phyloP scores from a whole-genome alignment of 2,888 invertebrate species.

The Harpalus rubripes region DNA sequence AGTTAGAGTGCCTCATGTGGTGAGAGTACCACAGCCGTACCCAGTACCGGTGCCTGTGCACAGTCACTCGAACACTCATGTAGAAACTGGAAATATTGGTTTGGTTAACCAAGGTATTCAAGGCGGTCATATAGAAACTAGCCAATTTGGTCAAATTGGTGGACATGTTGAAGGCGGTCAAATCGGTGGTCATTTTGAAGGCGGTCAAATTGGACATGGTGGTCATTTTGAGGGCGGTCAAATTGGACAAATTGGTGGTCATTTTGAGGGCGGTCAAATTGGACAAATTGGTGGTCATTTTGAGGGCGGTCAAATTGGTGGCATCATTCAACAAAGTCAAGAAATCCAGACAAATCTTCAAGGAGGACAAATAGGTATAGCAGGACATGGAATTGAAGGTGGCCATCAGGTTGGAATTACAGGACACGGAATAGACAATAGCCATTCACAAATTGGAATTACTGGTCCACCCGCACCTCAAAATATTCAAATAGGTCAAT shows the following conservation, averaged over 20 bases:
- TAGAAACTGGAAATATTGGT: slow-evolving; percentile 6
- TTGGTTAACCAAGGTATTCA: background rate
- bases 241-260: slow-evolving; percentile 46
- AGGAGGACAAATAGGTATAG: slow-evolving; percentile 20
- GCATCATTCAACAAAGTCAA: background rate
- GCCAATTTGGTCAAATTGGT: slow-evolving; percentile 23
- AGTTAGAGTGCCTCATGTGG: slow-evolving; percentile 68
- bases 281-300: slow-evolving; percentile 51
- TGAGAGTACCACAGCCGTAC: slow-evolving; percentile 69
- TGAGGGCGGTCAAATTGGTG: slow-evolving; percentile 23
- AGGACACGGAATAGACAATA: background rate
- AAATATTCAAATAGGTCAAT: slow-evolving; percentile 24
- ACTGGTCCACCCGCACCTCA: background rate
- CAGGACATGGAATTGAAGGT: slow-evolving; percentile 9
- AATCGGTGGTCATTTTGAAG: slow-evolving; percentile 26
- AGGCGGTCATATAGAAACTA: slow-evolving; percentile 3
- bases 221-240: slow-evolving; percentile 28
- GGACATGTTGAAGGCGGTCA: slow-evolving; percentile 29
- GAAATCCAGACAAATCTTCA: background rate
- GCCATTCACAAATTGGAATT: background rate
- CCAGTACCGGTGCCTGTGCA: slow-evolving; percentile 71
- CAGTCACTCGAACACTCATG: slow-evolving; percentile 12
- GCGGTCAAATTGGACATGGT: slow-evolving; percentile 34
- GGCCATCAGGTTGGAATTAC: slow-evolving; percentile 1
- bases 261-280: slow-evolving; percentile 9